A percentile compares a stretch with the other conserved stretches of the same genome.
These are phyloP conservation scores for Ranitomeya variabilis DNA, from an alignment of 2,113 vertebrate genomes.

Conservation along the genomic window DNA sequence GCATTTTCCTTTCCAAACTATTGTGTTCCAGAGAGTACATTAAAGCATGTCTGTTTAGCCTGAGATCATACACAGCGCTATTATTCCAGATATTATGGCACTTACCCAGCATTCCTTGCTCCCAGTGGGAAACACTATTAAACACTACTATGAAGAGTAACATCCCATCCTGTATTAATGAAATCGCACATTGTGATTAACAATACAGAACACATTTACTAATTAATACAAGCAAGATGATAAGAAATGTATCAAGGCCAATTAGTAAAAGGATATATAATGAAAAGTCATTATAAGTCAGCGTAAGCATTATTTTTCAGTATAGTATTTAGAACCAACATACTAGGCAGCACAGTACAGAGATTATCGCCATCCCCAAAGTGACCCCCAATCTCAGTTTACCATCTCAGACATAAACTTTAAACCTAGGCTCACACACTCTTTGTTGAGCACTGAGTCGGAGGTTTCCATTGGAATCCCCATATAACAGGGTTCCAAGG, in stretches of 20 bases:
- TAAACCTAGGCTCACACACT: too few species aligned
- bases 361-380: too few species aligned
- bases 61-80: neutral
- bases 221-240: neutral
- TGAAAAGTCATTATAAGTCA: neutral
- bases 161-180: neutral
- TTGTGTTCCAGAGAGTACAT: constrained; percentile 1
- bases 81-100: constrained; percentile 10
- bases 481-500: too few species aligned
- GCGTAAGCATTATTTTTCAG: too few species aligned
- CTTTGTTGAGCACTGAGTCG: too few species aligned
- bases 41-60: neutral
- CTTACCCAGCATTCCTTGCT: neutral
- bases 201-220: neutral
- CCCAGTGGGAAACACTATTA: constrained; percentile 3
- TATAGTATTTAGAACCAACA: too few species aligned
- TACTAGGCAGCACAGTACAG: too few species aligned
- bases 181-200: neutral
- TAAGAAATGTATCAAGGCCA: neutral
- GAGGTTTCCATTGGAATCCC: too few species aligned
- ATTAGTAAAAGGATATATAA: neutral
- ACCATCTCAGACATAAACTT: too few species aligned
- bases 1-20: constrained; percentile 11
- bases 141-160: neutral
- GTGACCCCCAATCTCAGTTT: too few species aligned